These are phyloP conservation scores for Calliscelio sp. DNA, from an alignment of 2,888 invertebrate species.

Conservation along the genomic window DNA sequence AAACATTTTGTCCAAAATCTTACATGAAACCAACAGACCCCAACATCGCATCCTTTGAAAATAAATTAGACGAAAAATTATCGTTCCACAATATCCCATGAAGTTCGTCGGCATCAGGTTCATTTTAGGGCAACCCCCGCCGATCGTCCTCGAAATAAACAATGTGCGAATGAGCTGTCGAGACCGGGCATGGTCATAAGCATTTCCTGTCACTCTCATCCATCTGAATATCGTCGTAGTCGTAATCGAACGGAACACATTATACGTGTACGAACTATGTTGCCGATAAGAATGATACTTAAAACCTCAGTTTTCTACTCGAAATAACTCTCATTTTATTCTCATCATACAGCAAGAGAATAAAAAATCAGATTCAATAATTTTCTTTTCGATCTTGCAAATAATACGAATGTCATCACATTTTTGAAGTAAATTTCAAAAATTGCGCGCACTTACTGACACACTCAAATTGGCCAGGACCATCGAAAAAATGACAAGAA, in stretches of 20 bases:
- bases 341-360: too few relatives aligned
- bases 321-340: background rate
- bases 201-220: constrained; percentile 62
- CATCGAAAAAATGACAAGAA: too few relatives aligned
- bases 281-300: background rate
- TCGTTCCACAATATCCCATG: constrained; percentile 32
- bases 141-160: constrained; percentile 56
- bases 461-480: too few relatives aligned
- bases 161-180: constrained; percentile 54
- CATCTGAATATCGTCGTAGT: constrained; percentile 38
- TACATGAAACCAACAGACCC: too few relatives aligned
- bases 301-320: background rate
- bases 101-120: constrained; percentile 42
- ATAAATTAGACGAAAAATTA: constrained; percentile 31
- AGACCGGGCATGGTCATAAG: constrained; percentile 55
- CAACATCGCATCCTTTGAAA: constrained; percentile 25
- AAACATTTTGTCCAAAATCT: too few relatives aligned
- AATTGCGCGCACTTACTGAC: too few relatives aligned
- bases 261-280: background rate
- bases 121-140: constrained; percentile 49
- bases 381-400: too few relatives aligned
- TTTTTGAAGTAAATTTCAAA: too few relatives aligned
- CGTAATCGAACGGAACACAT: constrained; percentile 18
- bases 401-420: too few relatives aligned
- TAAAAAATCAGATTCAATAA: too few relatives aligned